These are phyloP conservation scores for Lepidurus arcticus DNA, from an alignment of 1,140 invertebrate species.

Conservation along the genomic window DNA sequence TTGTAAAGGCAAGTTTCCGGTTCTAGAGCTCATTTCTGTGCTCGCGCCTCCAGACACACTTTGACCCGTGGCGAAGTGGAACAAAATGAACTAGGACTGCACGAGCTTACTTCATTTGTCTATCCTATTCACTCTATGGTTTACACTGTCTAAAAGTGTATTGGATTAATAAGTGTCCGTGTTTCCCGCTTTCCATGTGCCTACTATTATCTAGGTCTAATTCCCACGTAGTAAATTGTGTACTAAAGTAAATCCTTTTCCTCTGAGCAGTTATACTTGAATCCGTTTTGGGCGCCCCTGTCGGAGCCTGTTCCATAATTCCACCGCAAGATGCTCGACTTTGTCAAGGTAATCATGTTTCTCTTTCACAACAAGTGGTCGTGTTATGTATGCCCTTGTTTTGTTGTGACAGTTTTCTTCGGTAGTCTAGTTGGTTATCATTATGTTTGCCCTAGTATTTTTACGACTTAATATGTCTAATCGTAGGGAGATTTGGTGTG, in stretches of 20 bases:
- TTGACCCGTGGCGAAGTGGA: slow-evolving; percentile 2
- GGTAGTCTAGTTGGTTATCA: background rate
- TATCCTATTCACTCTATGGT: background rate
- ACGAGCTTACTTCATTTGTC: background rate
- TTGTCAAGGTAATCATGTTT: background rate
- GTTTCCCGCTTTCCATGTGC: too few relatives aligned
- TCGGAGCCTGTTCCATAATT: background rate
- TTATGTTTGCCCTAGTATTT: slow-evolving; percentile 15
- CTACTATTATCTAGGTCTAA: background rate
- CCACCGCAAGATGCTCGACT: background rate
- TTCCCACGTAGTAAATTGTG: background rate
- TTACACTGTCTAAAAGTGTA: too few relatives aligned
- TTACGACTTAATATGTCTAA: background rate
- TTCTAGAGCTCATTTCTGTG: background rate
- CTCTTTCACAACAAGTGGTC: background rate
- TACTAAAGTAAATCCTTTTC: background rate
- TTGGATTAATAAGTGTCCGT: too few relatives aligned
- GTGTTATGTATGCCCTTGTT: background rate
- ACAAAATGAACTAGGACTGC: background rate
- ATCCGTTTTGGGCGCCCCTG: background rate
- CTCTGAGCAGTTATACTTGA: background rate
- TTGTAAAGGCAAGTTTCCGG: background rate
- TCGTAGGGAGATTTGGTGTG: slow-evolving; percentile 73
- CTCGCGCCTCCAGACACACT: background rate
- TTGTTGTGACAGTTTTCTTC: background rate